Evolutionary conservation across 2,113 vertebrate genomes (phyloP).

Genomic region (Engystomops pustulosus): DNA sequence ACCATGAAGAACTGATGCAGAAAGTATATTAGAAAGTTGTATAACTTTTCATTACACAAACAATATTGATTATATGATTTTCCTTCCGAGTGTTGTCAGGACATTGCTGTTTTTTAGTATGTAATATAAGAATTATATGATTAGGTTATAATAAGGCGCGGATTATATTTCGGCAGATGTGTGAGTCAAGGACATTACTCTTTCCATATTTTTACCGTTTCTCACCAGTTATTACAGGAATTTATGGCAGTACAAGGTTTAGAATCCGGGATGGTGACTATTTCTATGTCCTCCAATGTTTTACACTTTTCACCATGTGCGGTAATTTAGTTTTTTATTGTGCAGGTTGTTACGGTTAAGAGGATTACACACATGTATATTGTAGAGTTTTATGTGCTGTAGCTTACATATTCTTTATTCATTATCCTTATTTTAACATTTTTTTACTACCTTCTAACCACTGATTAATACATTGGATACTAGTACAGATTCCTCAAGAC

Average conservation of each 20-base stretch:
- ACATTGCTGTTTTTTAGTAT: not conserved
- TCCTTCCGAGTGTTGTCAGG: slow-evolving; percentile 3
- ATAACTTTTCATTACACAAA: no score
- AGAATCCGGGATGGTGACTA: not conserved
- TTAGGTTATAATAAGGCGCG: not conserved
- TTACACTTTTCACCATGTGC: not conserved
- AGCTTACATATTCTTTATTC: no score
- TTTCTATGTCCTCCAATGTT: not conserved
- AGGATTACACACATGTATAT: not conserved
- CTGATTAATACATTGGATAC: no score
- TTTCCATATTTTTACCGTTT: not conserved
- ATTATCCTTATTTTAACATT: no score
- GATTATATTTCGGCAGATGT: not conserved
- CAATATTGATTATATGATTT: no score
- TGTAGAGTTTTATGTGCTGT: no score
- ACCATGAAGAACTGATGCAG: no score
- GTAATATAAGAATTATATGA: not conserved
- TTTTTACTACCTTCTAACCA: no score
- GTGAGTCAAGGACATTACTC: not conserved
- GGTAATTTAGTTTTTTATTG: not conserved
- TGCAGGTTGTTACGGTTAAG: not conserved
- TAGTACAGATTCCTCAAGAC: no score
- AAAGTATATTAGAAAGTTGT: no score
- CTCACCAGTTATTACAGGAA: not conserved
- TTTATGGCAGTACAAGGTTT: not conserved